Conservation (phyloP, 1,140 invertebrate genomes). For the Chrysomallon squamiferum region DNA sequence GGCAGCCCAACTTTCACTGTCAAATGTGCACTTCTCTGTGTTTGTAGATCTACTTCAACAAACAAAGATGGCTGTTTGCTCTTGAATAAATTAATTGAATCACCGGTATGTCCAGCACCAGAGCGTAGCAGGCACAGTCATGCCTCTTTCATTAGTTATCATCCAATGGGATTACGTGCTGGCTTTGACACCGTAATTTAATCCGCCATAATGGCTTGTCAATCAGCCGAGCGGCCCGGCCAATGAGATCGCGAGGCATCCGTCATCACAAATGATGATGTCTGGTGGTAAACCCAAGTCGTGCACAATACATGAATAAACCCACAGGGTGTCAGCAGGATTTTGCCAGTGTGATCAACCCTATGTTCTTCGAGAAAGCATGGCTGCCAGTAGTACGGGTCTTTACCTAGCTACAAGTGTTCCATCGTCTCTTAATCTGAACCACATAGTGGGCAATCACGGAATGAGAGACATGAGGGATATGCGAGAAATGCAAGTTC, state of each 20-base stretch:
- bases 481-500: conserved; percentile 14
- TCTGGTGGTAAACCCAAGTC: conserved; percentile 17
- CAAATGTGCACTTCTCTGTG: neutral
- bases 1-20: neutral
- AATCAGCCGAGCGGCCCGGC: conserved; percentile 32
- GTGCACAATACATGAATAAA: conserved; percentile 49
- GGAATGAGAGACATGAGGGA: conserved; percentile 40
- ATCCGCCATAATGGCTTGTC: conserved; percentile 40
- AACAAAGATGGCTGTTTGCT: neutral
- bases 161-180: neutral
- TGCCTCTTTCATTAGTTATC: neutral
- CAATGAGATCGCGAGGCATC: conserved; percentile 32
- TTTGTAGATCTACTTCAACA: neutral
- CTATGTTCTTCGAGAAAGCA: conserved; percentile 10
- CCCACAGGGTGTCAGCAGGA: conserved; percentile 33
- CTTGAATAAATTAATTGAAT: neutral
- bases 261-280: conserved; percentile 41
- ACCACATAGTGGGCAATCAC: conserved; percentile 34
- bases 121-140: neutral
- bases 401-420: conserved; percentile 47
- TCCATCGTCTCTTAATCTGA: conserved; percentile 40
- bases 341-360: conserved; percentile 51
- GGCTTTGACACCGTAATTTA: conserved; percentile 35
- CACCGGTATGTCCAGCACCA: neutral
- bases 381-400: conserved; percentile 22